Base-by-base conservation (phyloP, 2,888 invertebrate genomes). In the Pyrochroa serraticornis region DNA sequence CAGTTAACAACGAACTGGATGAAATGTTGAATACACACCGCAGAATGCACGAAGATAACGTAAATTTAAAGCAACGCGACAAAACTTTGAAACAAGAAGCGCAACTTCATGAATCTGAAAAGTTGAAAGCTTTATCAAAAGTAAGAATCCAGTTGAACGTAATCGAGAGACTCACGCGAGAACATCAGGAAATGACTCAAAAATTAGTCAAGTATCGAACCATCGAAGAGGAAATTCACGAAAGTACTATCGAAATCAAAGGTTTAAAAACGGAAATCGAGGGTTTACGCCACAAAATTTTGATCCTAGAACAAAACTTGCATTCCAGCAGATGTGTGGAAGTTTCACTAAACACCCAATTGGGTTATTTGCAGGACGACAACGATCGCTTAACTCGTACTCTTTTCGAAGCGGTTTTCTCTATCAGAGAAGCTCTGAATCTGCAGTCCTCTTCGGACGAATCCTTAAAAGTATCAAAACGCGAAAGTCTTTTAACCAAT, bases 1-100 rank as follows among this genome's bases (percentile, higher is more conserved):
- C 90, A 0, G 82, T 93, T 3, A 92, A 90, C 72, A 89, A 89
- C 72, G 92, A 93, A 79, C 79, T 92, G 13, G 88, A 90, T 67
- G 79, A 76, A 38, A 82, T 92, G 75, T 79, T 91, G 42, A 75
- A 80, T 9, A 82, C 85, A 0, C 89, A 90, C 69, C 81, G 85
- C 42, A 84, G 85, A 60, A 73, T 91, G 37, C 84, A 87, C 39
- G 82, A 82, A 0, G 84, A 87, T 71, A 87, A 87, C 67, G 82
- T 84, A 53, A 82, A 82, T 32, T 83, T 83, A 39, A 87, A 84
- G 74, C 82, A 84, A 49, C 82, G 80, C 58, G 85, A 87, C 67
- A 82, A 80, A 63, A 80, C 75, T 49, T 79, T 83, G 60, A 82
- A 75, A 57, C 79, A 84, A 65, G 84, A 85, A 52, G 81, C 79